Percentiles rank a stretch among this genome's conserved stretches.
Evolutionary conservation across 2,888 invertebrate genomes (phyloP).

Genomic region (Clistopyga incitator): DNA sequence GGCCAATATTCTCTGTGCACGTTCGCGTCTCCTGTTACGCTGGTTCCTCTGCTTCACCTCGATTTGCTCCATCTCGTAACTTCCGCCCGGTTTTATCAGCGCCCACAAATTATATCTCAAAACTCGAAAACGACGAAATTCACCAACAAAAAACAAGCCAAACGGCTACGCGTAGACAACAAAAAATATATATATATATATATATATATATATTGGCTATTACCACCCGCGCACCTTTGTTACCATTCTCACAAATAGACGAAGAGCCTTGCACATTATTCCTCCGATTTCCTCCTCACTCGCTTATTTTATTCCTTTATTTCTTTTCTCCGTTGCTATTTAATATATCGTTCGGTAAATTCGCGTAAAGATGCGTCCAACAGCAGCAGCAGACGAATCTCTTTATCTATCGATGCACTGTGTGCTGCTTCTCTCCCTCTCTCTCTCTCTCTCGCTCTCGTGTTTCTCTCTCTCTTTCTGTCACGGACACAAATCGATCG

Average conservation of each 20-base stretch:
- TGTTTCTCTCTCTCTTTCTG: constrained; percentile 60
- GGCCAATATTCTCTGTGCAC: constrained; percentile 96
- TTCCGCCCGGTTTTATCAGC: constrained; percentile 41
- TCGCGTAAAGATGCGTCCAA: not conserved
- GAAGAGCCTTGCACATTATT: not conserved
- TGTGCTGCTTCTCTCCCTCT: constrained; percentile 6
- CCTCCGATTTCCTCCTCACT: not conserved
- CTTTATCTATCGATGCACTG: constrained; percentile 46
- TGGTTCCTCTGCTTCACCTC: constrained; percentile 93
- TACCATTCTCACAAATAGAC: constrained; percentile 31
- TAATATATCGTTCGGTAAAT: not conserved
- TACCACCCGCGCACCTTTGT: constrained; percentile 21
- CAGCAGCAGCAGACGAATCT: constrained; percentile 12
- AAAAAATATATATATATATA: too few species aligned
- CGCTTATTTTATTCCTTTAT: not conserved
- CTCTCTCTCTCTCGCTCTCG: not conserved
- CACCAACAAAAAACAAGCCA: not conserved
- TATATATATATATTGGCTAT: constrained; percentile 9
- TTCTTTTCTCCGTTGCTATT: not conserved
- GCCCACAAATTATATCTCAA: not conserved
- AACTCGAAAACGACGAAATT: not conserved
- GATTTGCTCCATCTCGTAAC: constrained; percentile 88
- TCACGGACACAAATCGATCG: constrained; percentile 69
- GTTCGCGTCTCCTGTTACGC: constrained; percentile 94
- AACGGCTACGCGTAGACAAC: not conserved